Conservation (phyloP, 2,797 vertebrate species). For the Mormyrops attenuatus region DNA sequence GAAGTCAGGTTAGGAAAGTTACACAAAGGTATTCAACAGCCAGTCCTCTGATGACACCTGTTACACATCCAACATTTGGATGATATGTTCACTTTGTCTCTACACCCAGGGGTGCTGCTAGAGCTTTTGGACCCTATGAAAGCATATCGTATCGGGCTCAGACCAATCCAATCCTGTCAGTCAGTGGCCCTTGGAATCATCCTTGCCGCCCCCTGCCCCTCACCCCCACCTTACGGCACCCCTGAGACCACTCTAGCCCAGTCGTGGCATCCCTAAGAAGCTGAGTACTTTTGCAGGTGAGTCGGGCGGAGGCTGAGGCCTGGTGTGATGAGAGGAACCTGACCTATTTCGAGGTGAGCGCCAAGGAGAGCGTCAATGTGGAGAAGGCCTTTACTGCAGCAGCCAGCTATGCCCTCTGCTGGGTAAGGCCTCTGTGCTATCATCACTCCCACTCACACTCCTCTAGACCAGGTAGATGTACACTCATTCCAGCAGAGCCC, state of each 20-base stretch:
- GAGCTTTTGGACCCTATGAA: background rate
- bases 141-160: background rate
- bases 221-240: background rate
- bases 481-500: background rate
- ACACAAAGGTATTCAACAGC: background rate
- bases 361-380: conserved; percentile 65
- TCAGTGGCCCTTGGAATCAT: background rate
- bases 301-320: conserved; percentile 47
- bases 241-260: background rate
- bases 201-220: background rate
- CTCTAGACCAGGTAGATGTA: background rate
- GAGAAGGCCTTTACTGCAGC: conserved; percentile 65
- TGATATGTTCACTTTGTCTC: background rate
- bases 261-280: background rate
- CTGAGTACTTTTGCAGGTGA: conserved; percentile 34
- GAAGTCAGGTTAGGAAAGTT: background rate
- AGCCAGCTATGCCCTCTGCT: conserved; percentile 52
- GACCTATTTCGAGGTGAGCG: conserved; percentile 69
- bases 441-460: background rate
- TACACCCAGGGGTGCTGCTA: background rate
- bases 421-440: conserved; percentile 47
- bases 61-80: background rate
- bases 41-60: background rate
- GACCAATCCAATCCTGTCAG: background rate
- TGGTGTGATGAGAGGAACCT: conserved; percentile 68